phyloP scores from a whole-genome alignment of 2,113 vertebrate genomes.

The Eclectus roratus region DNA sequence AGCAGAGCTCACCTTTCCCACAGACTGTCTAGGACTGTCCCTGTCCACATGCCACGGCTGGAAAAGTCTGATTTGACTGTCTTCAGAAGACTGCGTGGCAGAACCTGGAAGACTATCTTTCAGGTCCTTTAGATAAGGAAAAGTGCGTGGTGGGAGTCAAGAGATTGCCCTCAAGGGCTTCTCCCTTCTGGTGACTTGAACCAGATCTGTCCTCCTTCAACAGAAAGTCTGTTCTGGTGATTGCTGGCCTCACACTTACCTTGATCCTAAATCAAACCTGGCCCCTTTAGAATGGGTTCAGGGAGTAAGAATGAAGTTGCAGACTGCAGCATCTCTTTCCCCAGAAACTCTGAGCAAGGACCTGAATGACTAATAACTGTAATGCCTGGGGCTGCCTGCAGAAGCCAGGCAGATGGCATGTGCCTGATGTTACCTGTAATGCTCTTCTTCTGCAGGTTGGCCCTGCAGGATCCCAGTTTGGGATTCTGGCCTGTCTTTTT shows the following conservation, averaged over 20 bases:
- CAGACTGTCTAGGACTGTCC: neutral
- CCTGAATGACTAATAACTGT: neutral
- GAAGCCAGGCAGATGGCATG: neutral
- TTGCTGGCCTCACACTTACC: neutral
- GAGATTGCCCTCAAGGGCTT: neutral
- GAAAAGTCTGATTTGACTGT: neutral
- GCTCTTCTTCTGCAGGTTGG: constrained; percentile 83
- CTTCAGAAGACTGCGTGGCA: neutral
- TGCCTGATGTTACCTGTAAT: neutral
- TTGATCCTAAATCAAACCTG: neutral
- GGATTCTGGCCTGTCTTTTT: constrained; percentile 96
- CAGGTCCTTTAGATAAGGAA: neutral
- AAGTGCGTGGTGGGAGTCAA: neutral
- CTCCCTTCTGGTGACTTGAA: neutral
- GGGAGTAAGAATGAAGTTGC: neutral
- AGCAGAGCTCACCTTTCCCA: neutral
- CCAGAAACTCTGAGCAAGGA: neutral
- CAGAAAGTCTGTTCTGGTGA: neutral
- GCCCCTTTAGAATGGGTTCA: neutral
- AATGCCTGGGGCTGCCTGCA: neutral
- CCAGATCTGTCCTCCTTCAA: neutral
- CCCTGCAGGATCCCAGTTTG: constrained; percentile 96
- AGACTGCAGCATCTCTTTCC: neutral
- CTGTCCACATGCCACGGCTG: neutral
- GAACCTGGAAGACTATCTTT: neutral